These are phyloP conservation scores for Vombatus ursinus DNA, from an alignment of 2,113 vertebrate genomes.

Conservation along the genomic window DNA sequence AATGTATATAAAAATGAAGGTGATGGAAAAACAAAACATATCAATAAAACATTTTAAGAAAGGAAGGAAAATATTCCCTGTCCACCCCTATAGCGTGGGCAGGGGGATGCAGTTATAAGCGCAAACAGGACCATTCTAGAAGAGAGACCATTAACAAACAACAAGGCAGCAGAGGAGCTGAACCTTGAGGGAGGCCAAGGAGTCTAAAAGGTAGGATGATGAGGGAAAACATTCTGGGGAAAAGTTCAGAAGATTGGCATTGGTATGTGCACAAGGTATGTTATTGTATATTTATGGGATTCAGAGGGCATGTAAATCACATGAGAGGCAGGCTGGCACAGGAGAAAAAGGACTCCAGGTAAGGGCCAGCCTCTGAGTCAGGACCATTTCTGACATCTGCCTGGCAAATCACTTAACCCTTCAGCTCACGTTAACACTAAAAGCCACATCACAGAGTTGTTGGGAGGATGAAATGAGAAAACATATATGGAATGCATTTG, in stretches of 20 bases:
- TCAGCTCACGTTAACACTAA: background rate
- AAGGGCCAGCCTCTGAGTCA: background rate
- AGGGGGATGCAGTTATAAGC: too few relatives aligned
- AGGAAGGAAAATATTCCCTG: background rate
- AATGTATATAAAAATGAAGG: background rate
- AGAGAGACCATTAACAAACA: background rate
- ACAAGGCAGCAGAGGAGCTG: background rate
- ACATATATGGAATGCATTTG: too few relatives aligned
- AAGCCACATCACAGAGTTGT: background rate
- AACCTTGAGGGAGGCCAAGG: background rate
- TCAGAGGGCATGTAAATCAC: background rate
- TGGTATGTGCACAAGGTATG: too few relatives aligned
- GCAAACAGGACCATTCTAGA: background rate
- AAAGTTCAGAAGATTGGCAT: background rate
- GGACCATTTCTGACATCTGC: background rate
- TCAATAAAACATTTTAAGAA: background rate
- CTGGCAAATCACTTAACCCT: background rate
- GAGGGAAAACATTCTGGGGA: background rate
- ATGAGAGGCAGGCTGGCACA: too few relatives aligned
- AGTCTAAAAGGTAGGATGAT: background rate
- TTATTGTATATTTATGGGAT: background rate
- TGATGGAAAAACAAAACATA: background rate
- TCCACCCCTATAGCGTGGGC: background rate
- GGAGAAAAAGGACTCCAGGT: too few relatives aligned
- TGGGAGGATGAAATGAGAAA: background rate